A percentile compares a stretch with the other conserved stretches of the same genome.
phyloP scores from a whole-genome alignment of 2,113 vertebrate species.

The Melanotaenia duboulayi region DNA sequence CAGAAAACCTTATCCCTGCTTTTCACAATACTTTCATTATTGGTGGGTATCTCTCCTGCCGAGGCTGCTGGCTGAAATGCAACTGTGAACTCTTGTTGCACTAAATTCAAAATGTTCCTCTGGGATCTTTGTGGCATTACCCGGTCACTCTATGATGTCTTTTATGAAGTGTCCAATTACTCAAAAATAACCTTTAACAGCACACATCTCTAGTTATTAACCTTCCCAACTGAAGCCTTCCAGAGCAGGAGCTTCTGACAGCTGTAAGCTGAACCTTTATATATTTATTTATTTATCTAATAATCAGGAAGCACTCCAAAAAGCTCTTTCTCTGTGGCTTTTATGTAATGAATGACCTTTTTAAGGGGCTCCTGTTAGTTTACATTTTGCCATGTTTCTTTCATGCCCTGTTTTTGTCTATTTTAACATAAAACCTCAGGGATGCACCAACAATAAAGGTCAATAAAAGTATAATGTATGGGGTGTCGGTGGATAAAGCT shows the following conservation, averaged over 20 bases:
- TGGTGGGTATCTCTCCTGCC: constrained; percentile 45
- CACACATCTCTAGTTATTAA: background rate
- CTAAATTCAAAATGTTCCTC: constrained; percentile 7
- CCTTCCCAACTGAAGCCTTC: background rate
- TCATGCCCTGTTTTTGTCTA: no score
- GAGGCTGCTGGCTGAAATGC: constrained; percentile 8
- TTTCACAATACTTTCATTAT: constrained; percentile 41
- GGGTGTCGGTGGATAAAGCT: no score
- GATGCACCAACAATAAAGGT: no score
- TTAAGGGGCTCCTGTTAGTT: no score
- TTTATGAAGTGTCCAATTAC: background rate
- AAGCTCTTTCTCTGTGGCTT: no score
- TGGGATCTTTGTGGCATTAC: constrained; percentile 4
- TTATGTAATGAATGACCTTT: no score
- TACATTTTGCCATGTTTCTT: no score
- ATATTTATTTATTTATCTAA: no score
- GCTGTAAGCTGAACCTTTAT: no score
- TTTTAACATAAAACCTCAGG: no score
- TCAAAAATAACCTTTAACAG: constrained; percentile 18
- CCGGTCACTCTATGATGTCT: background rate
- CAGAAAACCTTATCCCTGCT: constrained; percentile 7
- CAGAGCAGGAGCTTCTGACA: background rate
- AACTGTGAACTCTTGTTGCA: constrained; percentile 25
- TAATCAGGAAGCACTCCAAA: no score
- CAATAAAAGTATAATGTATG: no score